Conservation (phyloP, 1,140 invertebrate genomes). For the Latrodectus geometricus region DNA sequence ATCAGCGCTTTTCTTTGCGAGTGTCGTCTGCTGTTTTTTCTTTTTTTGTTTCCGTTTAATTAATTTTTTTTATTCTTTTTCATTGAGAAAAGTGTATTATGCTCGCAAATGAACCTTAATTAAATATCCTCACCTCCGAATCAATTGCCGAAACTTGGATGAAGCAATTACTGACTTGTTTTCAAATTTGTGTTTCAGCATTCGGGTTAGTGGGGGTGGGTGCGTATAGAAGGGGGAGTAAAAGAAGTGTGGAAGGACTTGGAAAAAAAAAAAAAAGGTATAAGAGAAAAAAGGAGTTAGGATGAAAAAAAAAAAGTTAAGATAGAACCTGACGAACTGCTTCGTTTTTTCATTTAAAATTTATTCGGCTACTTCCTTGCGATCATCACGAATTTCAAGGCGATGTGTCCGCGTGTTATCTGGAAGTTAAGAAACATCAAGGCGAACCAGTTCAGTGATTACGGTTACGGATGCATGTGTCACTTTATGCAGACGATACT, state of each 20-base stretch:
- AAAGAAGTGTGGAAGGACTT: not conserved
- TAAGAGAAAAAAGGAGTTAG: not conserved
- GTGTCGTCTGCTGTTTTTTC: not conserved
- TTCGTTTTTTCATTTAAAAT: not conserved
- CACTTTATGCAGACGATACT: not conserved
- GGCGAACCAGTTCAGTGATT: not conserved
- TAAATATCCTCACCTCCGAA: not conserved
- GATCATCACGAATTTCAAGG: not conserved
- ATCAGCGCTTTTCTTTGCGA: not conserved
- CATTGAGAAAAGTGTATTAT: not conserved
- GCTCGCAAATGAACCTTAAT: not conserved
- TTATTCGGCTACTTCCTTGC: not conserved
- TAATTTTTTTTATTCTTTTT: not conserved
- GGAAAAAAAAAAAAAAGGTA: not conserved
- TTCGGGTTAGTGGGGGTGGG: not conserved
- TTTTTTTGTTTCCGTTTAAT: not conserved
- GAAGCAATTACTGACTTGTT: not conserved
- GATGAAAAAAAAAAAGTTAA: not conserved
- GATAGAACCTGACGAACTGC: not conserved
- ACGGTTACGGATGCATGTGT: not conserved
- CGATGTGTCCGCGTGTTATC: not conserved
- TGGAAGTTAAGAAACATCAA: not conserved
- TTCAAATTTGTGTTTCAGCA: not conserved
- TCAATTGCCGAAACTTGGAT: not conserved
- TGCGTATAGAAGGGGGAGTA: not conserved